These are phyloP conservation scores for Chiridota heheva DNA, from an alignment of 35 echinoderm and acorn worm genomes.

Conservation along the genomic window DNA sequence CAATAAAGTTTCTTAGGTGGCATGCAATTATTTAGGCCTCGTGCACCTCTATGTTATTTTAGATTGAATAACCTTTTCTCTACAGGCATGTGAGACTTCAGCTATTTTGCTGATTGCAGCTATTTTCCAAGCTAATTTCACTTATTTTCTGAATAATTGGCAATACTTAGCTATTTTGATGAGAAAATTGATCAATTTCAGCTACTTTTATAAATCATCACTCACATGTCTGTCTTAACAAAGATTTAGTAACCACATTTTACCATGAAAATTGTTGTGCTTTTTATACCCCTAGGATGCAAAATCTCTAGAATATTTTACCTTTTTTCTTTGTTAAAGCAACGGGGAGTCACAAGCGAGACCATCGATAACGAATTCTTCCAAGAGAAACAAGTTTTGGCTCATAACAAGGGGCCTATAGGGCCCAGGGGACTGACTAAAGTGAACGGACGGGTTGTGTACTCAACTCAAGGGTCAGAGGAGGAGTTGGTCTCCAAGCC, in stretches of 20 bases:
- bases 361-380: slow-evolving; percentile 80
- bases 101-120: too few species aligned
- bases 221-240: too few species aligned
- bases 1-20: too few species aligned
- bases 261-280: too few species aligned
- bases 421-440: slow-evolving; percentile 35
- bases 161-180: neutral
- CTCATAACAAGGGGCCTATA: slow-evolving; percentile 55
- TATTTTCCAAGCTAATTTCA: too few species aligned
- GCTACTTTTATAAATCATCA: neutral
- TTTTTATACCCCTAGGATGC: neutral
- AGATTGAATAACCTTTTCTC: too few species aligned
- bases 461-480: slow-evolving; percentile 1
- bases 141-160: too few species aligned
- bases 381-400: slow-evolving; percentile 25
- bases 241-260: too few species aligned
- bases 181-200: neutral
- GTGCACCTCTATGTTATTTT: too few species aligned
- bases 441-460: neutral
- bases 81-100: too few species aligned
- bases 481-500: slow-evolving; percentile 49
- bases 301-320: neutral
- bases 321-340: neutral
- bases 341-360: slow-evolving; percentile 45
- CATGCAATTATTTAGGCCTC: too few species aligned